phyloP scores from a whole-genome alignment of 2,888 invertebrate species.

The Agonopterix arenella region DNA sequence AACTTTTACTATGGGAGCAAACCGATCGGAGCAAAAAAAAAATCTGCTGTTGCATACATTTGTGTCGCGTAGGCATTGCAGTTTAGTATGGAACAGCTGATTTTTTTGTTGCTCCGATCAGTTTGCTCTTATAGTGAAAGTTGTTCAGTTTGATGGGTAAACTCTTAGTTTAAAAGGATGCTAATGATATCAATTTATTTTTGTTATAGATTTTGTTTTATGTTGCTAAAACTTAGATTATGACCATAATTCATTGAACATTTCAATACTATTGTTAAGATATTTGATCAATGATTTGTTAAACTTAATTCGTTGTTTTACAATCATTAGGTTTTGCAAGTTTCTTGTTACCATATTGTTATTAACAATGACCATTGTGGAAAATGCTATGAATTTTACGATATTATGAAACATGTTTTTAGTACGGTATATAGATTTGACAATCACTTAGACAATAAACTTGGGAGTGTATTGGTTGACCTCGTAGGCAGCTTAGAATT shows the following conservation, averaged over 20 bases:
- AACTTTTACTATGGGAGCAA: too few species aligned
- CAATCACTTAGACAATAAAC: slow-evolving; percentile 6
- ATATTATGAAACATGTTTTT: slow-evolving; percentile 23
- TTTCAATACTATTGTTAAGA: neutral
- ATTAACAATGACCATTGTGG: slow-evolving; percentile 33
- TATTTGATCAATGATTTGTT: neutral
- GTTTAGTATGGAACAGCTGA: too few species aligned
- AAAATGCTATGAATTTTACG: slow-evolving; percentile 24
- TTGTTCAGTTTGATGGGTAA: too few species aligned
- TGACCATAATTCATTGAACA: neutral
- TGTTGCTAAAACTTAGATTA: too few species aligned
- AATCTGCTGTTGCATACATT: too few species aligned
- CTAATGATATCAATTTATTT: too few species aligned
- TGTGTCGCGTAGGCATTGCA: too few species aligned
- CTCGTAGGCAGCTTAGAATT: neutral
- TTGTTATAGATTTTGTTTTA: too few species aligned
- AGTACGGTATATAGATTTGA: slow-evolving; percentile 6
- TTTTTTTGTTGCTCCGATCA: too few species aligned
- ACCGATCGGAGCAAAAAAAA: too few species aligned
- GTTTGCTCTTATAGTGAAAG: too few species aligned
- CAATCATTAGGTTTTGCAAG: neutral
- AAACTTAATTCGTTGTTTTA: neutral
- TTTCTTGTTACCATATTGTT: slow-evolving; percentile 5
- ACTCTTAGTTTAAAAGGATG: too few species aligned
- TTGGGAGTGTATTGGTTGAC: slow-evolving; percentile 6